Conservation (phyloP, 2,888 invertebrate genomes). For the Rhabditoides inermis region DNA sequence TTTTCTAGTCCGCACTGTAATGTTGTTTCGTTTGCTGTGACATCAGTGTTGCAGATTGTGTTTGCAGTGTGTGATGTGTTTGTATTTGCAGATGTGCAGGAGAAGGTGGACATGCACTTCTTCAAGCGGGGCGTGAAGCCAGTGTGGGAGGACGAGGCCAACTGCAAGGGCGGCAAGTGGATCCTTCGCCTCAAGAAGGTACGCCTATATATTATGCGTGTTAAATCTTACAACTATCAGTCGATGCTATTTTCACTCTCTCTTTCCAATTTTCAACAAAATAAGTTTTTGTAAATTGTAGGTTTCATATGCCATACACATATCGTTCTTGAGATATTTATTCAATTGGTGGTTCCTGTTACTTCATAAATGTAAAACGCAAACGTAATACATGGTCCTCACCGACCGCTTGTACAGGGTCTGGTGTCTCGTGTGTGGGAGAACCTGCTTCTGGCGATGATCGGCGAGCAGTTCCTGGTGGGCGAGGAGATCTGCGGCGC, state of each 20-base stretch:
- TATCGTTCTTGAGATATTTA: background rate
- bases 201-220: background rate
- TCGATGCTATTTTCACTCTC: background rate
- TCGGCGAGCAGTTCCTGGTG: conserved; percentile 63
- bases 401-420: conserved; percentile 63
- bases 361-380: background rate
- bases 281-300: background rate
- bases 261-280: background rate
- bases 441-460: conserved; percentile 91
- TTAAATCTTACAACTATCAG: background rate
- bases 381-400: background rate
- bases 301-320: background rate
- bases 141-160: conserved; percentile 98
- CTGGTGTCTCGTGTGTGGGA: conserved; percentile 95
- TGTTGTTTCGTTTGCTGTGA: conserved; percentile 1
- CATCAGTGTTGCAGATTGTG: background rate
- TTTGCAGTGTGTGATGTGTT: no score
- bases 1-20: no score
- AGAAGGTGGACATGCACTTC: conserved; percentile 84
- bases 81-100: conserved; percentile 64
- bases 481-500: conserved; percentile 90
- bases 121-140: conserved; percentile 97
- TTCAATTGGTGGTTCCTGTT: background rate
- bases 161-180: conserved; percentile 95
- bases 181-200: conserved; percentile 76